phyloP scores from a whole-genome alignment of 2,888 invertebrate species.

The Octonoba sinensis region DNA sequence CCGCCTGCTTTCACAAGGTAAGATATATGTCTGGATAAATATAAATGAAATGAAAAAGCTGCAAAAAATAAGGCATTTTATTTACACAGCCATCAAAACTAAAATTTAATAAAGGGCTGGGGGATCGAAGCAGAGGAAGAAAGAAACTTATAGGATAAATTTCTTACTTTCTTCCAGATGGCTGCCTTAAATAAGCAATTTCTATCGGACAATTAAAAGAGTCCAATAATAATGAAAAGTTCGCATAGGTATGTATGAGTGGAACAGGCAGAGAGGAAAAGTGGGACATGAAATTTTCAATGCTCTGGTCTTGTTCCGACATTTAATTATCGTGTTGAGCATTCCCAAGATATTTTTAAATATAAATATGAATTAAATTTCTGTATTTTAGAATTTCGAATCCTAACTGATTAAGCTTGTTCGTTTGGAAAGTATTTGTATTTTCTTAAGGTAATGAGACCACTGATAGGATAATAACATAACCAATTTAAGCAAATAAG shows the following conservation, averaged over 20 bases:
- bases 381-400: too few species aligned
- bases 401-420: too few species aligned
- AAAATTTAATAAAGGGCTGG: slow-evolving; percentile 59
- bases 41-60: neutral
- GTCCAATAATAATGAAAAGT: slow-evolving; percentile 61
- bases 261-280: slow-evolving; percentile 3
- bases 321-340: too few species aligned
- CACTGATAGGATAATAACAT: too few species aligned
- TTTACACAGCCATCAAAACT: slow-evolving; percentile 62
- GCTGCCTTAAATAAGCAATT: slow-evolving; percentile 62
- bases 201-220: slow-evolving; percentile 63
- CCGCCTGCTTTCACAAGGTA: too few species aligned
- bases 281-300: slow-evolving; percentile 15
- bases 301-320: too few species aligned
- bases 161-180: slow-evolving; percentile 59
- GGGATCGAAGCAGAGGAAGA: slow-evolving; percentile 13
- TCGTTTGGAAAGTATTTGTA: too few species aligned
- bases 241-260: slow-evolving; percentile 40
- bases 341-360: too few species aligned
- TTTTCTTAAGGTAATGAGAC: too few species aligned
- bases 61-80: slow-evolving; percentile 46
- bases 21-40: too few species aligned
- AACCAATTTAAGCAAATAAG: too few species aligned
- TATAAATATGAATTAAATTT: too few species aligned
- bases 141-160: slow-evolving; percentile 59